Evolutionary conservation across 1,140 invertebrate species (phyloP).

Genomic region (Calliopsis andreniformis): DNA sequence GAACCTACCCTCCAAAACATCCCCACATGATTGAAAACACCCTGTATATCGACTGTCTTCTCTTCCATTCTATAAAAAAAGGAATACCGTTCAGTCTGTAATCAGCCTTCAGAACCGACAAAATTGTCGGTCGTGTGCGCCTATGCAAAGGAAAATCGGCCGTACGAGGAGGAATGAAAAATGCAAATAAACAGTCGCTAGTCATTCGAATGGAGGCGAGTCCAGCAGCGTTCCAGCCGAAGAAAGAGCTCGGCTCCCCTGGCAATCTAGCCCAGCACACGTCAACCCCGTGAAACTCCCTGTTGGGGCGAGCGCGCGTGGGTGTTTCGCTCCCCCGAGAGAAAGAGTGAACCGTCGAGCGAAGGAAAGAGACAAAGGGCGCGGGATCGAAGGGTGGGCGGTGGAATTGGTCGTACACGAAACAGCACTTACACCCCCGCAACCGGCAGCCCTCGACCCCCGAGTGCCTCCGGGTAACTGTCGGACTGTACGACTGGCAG

Average conservation of each 20-base stretch:
- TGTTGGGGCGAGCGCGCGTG: slow-evolving; percentile 14
- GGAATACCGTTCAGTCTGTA: too few relatives aligned
- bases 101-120: too few relatives aligned
- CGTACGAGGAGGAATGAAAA: not conserved
- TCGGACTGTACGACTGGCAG: slow-evolving; percentile 55
- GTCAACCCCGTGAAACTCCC: not conserved
- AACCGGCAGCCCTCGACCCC: slow-evolving; percentile 70
- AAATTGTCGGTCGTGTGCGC: too few relatives aligned
- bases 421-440: slow-evolving; percentile 78
- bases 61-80: too few relatives aligned
- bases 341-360: not conserved
- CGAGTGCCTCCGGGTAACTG: slow-evolving; percentile 60
- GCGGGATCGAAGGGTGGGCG: slow-evolving; percentile 35
- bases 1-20: too few relatives aligned
- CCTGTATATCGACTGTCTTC: too few relatives aligned
- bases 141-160: too few relatives aligned
- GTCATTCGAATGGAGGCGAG: not conserved
- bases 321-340: slow-evolving; percentile 40
- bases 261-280: not conserved
- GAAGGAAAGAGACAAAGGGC: not conserved
- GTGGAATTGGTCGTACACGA: slow-evolving; percentile 70
- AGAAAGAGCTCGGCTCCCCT: not conserved
- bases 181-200: too few relatives aligned
- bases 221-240: not conserved
- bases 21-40: too few relatives aligned